Evolutionary conservation across 64 coral and sea anemone species (phyloP), one percentile per base, ranked within the genome.

Genomic region (Catalaphyllia jardinei): DNA sequence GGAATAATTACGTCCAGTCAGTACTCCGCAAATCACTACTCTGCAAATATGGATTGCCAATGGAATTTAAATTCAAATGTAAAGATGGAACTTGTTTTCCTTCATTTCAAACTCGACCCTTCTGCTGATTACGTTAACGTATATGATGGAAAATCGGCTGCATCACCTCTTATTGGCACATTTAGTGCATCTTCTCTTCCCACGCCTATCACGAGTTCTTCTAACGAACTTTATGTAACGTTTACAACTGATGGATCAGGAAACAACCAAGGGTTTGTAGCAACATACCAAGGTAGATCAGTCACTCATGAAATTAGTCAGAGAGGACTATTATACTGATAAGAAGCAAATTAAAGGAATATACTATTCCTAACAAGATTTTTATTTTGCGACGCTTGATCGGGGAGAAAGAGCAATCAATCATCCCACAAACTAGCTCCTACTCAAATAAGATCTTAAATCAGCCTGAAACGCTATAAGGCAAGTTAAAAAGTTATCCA

Each of bases 11-110:
- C n/a, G n/a, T n/a, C n/a, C n/a, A n/a, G n/a, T n/a, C n/a, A n/a
- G n/a, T n/a, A n/a, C n/a, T n/a, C n/a, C n/a, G n/a, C n/a, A n/a
- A n/a, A n/a, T n/a, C n/a, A n/a, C n/a, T n/a, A n/a, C n/a, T n/a
- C n/a, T n/a, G n/a, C n/a, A n/a, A n/a, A n/a, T n/a, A n/a, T n/a
- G 33, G 25, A 88, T 30, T 88, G 86, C 51, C 4, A 15, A 55
- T 88, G 86, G 86, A 88, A 78, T 76, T 25, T 88, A 35, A 13
- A 73, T 0, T 88, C 86, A 15, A 87, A 87, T 55, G 52, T 55
- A 22, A 35, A 31, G 29, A 63, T 88, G 3, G 86, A 75, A 15
- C 73, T 88, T 49, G 29, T 42, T 10, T 88, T 88, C 50, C 33
- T 62, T 29, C 57, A 29, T 61, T 77, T 88, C 14, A 33, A 11